Evolutionary conservation across 2,797 vertebrate genomes (phyloP).

Genomic region (Euthynnus affinis): DNA sequence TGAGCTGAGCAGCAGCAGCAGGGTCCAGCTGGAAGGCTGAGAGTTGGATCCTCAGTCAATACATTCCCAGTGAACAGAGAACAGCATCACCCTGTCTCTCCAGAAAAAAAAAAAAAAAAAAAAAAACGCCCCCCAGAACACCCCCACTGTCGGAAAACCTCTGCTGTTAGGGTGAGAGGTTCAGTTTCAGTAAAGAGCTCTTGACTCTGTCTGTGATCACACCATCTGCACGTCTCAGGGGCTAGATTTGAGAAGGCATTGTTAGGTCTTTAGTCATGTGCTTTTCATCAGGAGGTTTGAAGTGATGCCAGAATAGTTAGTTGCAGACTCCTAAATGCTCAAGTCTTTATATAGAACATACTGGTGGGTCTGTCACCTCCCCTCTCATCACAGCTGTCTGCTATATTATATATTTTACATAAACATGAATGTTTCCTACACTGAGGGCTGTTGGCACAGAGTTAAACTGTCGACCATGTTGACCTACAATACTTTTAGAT

Average conservation of each 20-base stretch:
- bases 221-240: constrained; percentile 84
- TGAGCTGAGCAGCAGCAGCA: constrained; percentile 65
- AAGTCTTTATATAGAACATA: constrained; percentile 79
- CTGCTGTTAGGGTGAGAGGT: constrained; percentile 86
- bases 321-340: constrained; percentile 86
- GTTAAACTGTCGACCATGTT: constrained; percentile 9
- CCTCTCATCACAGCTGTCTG: constrained; percentile 74
- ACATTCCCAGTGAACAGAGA: constrained; percentile 71
- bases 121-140: constrained; percentile 55
- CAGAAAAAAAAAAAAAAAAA: constrained; percentile 34
- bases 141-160: constrained; percentile 80
- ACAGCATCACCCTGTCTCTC: constrained; percentile 72
- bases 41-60: constrained; percentile 69
- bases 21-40: constrained; percentile 70
- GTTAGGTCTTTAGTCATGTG: constrained; percentile 90
- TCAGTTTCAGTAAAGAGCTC: constrained; percentile 87
- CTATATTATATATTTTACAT: constrained; percentile 75
- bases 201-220: constrained; percentile 83
- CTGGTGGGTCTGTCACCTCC: constrained; percentile 74
- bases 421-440: constrained; percentile 39
- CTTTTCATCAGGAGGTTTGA: constrained; percentile 93
- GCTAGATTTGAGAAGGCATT: constrained; percentile 87
- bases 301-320: constrained; percentile 89
- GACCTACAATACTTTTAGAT: not conserved
- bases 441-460: constrained; percentile 7